Evolutionary conservation across 2,888 invertebrate species (phyloP), one percentile per base, ranked within the genome.

Genomic region (Notodonta ziczac): DNA sequence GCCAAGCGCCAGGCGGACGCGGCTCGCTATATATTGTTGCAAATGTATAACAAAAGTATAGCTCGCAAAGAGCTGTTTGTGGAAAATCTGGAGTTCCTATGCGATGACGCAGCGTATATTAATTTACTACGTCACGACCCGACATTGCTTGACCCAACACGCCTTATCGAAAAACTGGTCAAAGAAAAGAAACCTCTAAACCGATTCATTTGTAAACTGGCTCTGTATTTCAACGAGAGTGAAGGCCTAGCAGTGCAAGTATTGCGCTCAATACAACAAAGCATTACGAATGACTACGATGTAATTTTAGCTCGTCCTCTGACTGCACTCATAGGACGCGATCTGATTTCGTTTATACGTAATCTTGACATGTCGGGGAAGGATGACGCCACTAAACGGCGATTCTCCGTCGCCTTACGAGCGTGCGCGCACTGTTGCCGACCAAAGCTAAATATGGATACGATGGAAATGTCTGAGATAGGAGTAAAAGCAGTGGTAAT

Each of bases 401-500:
- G 67, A 39, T 62, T 85, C 8, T 74, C 78, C 4, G 74, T 78
- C 2, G 77, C 73, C 9, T 55, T 90, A 24, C 76, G 80, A 69
- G 79, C 83, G 4, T 85, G 85, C 54, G 73, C 74, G 14, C 85
- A 86, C 59, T 71, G 77, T 42, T 72, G 80, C 3, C 78, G 80
- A 60, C 85, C 86, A 48, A 59, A 62, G 32, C 56, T 86, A 2
- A 72, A 85, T 52, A 70, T 86, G 7, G 69, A 55, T 80, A 5
- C 57, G 60, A 8, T 64, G 77, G 24, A 79, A 81, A 24, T 89
- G 85, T 85, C 66, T 63, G 57, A 67, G 57, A 59, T 79, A 44
- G 89, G 90, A n/a, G 81, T 79, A 3, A 88, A 88, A 64, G 80
- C 83, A n/a, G 67, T 88, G 2, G 80, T 84, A 0, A 88, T 85